A percentile compares a stretch with the other conserved stretches of the same genome.
These are phyloP conservation scores for Urosaurus nigricauda DNA, from an alignment of 2,797 vertebrate genomes.

Conservation along the genomic window DNA sequence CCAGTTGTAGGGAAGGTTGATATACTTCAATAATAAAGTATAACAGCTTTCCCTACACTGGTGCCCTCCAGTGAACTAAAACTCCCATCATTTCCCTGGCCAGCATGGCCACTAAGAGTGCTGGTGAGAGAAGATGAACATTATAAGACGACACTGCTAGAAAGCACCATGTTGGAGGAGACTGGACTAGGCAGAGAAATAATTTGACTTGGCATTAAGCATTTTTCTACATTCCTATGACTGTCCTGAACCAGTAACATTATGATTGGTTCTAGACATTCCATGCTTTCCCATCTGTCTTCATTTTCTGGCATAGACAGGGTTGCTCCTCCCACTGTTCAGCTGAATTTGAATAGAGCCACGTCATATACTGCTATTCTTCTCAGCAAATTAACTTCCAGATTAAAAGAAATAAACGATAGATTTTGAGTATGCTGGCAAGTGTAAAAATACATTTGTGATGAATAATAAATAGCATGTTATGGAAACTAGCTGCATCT, in stretches of 20 bases:
- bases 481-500: conserved; percentile 48
- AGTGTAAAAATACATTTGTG: conserved; percentile 37
- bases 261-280: background rate
- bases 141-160: background rate
- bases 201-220: background rate
- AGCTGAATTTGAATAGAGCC: background rate
- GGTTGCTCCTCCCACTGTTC: background rate
- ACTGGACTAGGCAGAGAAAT: background rate
- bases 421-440: conserved; percentile 26
- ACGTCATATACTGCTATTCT: background rate
- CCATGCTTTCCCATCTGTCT: background rate
- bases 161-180: background rate
- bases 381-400: conserved; percentile 26
- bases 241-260: background rate
- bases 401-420: background rate
- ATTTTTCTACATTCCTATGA: background rate
- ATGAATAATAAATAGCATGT: conserved; percentile 45
- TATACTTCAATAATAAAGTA: background rate
- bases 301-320: background rate
- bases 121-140: background rate
- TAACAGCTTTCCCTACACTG: background rate
- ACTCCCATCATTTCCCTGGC: background rate
- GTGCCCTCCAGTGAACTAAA: background rate
- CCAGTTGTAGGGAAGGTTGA: no score
- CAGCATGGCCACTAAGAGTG: background rate